Evolutionary conservation across 2,888 invertebrate species (phyloP), one percentile per base, ranked within the genome.

Genomic region (Horisme vitalbata): DNA sequence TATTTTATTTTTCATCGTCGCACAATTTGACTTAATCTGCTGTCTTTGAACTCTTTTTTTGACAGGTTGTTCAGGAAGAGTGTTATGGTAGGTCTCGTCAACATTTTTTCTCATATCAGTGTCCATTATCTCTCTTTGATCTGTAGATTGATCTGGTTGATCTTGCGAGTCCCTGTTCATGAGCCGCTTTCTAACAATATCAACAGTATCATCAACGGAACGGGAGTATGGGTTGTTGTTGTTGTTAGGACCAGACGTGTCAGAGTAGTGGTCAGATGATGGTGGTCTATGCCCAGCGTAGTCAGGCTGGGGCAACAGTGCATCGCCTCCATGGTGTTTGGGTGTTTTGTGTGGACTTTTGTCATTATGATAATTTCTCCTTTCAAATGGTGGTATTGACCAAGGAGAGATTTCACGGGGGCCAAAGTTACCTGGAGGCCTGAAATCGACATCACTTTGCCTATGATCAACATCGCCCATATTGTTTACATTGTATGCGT

Each of bases 1-100:
- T 67, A 90, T 90, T 65, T 89, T 90, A 41, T 76, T 77, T 73
- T 88, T 89, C 43, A 89, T 85, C 69, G 83, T 81, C 41, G 83
- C 75, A 76, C 85, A 87, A 63, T 82, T 80, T 34, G 61, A 65
- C 60, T 76, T 81, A 33, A 64, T 65, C 61, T 65, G 72, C 37
- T 69, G 75, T 43, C 63, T 73, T 35, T 71, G 76, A 45, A 63
- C 57, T 52, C 66, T 75, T 50, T 71, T 81, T 38, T 75, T 83
- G 0, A 59, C 53, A 24, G 78, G 72, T 50, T 67, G 73, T 28
- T 79, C 81, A 57, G 69, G 74, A 26, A 65, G 70, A 20, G 38
- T 52, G 4, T 45, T 30, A 31, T 38, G 41, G 8, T 39, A 51
- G 38, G 57, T 65, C 28, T 63, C 61, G 36, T 57, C 50, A 18